Evolutionary conservation across 2,113 vertebrate genomes (phyloP).

Genomic region (Ptyas mucosa): DNA sequence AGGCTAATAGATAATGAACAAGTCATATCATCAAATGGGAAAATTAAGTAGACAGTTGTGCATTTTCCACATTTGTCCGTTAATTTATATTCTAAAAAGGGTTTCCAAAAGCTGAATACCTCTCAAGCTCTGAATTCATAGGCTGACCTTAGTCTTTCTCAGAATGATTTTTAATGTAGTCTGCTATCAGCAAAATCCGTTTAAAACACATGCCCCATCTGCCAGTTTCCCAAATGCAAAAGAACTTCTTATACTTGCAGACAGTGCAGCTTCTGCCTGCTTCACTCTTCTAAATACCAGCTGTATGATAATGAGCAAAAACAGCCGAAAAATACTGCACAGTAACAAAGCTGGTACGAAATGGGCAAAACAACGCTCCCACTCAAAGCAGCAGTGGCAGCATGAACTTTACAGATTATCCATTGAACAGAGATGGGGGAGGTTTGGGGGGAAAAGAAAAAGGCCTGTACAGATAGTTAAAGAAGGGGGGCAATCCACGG

Average conservation of each 20-base stretch:
- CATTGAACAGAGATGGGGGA: conserved; percentile 72
- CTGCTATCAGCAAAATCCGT: conserved; percentile 81
- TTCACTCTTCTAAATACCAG: conserved; percentile 86
- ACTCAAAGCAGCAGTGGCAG: conserved; percentile 81
- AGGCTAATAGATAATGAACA: conserved; percentile 27
- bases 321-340: conserved; percentile 84
- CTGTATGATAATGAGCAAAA: conserved; percentile 98
- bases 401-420: conserved; percentile 89
- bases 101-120: conserved; percentile 72
- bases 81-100: conserved; percentile 75
- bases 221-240: conserved; percentile 78
- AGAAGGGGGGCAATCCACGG: conserved; percentile 30
- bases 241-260: conserved; percentile 78
- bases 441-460: conserved; percentile 47
- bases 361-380: conserved; percentile 79
- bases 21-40: conserved; percentile 25
- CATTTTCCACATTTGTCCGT: conserved; percentile 61
- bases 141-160: conserved; percentile 82
- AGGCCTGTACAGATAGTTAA: conserved; percentile 54
- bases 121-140: conserved; percentile 75
- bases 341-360: conserved; percentile 84
- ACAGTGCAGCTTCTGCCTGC: conserved; percentile 78
- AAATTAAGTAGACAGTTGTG: conserved; percentile 32
- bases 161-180: conserved; percentile 80
- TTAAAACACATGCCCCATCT: conserved; percentile 89